Evolutionary conservation across 2,113 vertebrate genomes (phyloP).

Genomic region (Thalassarche chlororhynchos): DNA sequence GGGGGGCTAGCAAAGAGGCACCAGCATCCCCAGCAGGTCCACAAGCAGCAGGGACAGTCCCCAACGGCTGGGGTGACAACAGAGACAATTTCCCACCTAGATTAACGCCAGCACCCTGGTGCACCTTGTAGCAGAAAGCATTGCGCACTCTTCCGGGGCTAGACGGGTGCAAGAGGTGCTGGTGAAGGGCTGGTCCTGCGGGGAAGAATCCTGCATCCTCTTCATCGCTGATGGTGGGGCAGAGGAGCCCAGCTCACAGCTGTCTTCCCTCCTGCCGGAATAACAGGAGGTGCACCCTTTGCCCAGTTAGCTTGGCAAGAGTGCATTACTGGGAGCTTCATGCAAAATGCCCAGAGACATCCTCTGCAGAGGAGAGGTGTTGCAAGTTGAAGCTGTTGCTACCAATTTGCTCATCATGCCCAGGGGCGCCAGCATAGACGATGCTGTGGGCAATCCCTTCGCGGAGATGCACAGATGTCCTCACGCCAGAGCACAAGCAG

Average conservation of each 20-base stretch:
- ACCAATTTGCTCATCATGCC: background rate
- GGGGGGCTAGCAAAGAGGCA: background rate
- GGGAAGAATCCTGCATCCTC: background rate
- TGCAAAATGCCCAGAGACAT: background rate
- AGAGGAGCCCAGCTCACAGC: background rate
- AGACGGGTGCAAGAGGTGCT: background rate
- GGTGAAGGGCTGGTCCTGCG: background rate
- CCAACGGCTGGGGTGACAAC: background rate
- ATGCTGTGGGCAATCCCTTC: background rate
- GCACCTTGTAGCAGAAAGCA: background rate
- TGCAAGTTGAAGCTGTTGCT: background rate
- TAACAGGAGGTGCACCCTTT: background rate
- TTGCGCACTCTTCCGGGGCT: background rate
- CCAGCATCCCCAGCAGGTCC: no score
- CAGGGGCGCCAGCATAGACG: background rate
- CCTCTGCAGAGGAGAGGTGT: background rate
- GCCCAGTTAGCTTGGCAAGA: background rate
- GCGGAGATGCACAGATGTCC: background rate
- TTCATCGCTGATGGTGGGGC: no score
- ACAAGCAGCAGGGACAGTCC: background rate
- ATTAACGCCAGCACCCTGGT: background rate
- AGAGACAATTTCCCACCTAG: background rate
- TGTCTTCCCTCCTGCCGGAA: background rate
- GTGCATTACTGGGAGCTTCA: background rate
- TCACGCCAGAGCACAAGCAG: background rate